Evolutionary conservation across 2,113 vertebrate species (phyloP).

Genomic region (Harpagus bidentatus): DNA sequence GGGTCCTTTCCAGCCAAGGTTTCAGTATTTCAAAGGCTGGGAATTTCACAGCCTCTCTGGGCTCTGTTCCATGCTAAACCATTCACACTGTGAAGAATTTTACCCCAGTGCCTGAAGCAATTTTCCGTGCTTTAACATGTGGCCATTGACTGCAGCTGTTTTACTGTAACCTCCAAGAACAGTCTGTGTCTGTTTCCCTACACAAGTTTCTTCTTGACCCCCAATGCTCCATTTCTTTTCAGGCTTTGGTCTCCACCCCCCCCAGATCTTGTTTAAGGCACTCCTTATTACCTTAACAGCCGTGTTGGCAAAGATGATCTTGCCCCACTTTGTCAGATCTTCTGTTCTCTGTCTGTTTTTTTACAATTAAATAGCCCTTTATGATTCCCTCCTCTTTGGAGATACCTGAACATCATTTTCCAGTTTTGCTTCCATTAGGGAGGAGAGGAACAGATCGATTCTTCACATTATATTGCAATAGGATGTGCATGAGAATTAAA

Average conservation of each 20-base stretch:
- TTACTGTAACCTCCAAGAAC: not conserved
- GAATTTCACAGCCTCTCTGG: not conserved
- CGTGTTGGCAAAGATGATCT: too few relatives aligned
- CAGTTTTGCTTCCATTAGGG: not conserved
- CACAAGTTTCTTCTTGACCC: not conserved
- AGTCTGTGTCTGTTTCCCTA: fast-evolving
- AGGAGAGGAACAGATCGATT: not conserved
- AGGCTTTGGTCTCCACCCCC: not conserved
- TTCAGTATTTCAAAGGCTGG: not conserved
- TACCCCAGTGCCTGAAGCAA: not conserved
- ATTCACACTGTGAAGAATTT: not conserved
- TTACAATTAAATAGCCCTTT: not conserved
- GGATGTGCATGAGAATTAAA: not conserved
- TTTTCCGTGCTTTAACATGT: not conserved
- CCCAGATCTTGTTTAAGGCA: too few relatives aligned
- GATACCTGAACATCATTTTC: not conserved
- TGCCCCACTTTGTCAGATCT: not conserved
- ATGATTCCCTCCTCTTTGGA: not conserved
- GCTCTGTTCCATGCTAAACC: not conserved
- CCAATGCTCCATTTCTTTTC: not conserved
- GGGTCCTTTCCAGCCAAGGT: not conserved
- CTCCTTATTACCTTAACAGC: not conserved
- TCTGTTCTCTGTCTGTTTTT: not conserved
- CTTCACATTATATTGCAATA: fast-evolving
- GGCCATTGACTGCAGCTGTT: not conserved